These are phyloP conservation scores for Myrmophylax atrothorax DNA, from an alignment of 2,113 vertebrate species.

Conservation along the genomic window DNA sequence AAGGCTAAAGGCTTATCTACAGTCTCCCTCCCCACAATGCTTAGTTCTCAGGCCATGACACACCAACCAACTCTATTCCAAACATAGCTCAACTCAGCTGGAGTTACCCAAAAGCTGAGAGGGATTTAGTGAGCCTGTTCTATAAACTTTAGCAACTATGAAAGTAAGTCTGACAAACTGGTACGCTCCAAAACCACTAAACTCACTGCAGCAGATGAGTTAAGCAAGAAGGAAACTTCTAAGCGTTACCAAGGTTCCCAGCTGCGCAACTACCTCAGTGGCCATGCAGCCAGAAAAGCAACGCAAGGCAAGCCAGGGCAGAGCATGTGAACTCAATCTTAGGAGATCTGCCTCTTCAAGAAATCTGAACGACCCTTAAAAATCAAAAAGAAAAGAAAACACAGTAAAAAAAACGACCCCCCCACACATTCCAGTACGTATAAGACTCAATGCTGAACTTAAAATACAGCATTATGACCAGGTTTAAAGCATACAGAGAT, in stretches of 20 bases:
- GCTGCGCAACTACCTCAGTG: background rate
- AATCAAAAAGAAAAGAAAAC: background rate
- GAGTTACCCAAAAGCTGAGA: background rate
- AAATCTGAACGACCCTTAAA: background rate
- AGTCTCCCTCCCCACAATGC: background rate
- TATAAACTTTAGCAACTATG: background rate
- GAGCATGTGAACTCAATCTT: background rate
- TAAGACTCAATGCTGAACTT: background rate
- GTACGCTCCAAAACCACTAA: background rate
- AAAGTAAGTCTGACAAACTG: background rate
- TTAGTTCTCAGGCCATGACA: background rate
- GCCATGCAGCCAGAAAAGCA: background rate
- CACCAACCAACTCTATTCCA: background rate
- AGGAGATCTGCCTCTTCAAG: background rate
- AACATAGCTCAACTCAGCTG: background rate
- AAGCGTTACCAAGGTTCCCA: background rate
- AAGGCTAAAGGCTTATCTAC: background rate
- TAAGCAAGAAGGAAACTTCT: background rate
- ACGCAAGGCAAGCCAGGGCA: background rate
- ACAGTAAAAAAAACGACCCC: background rate
- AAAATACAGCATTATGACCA: background rate
- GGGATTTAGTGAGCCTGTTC: background rate
- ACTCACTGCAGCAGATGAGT: background rate
- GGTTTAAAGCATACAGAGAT: background rate
- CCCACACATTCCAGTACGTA: background rate